These are phyloP conservation scores for Hyles euphorbiae DNA, from an alignment of 1,140 invertebrate genomes.

Conservation along the genomic window DNA sequence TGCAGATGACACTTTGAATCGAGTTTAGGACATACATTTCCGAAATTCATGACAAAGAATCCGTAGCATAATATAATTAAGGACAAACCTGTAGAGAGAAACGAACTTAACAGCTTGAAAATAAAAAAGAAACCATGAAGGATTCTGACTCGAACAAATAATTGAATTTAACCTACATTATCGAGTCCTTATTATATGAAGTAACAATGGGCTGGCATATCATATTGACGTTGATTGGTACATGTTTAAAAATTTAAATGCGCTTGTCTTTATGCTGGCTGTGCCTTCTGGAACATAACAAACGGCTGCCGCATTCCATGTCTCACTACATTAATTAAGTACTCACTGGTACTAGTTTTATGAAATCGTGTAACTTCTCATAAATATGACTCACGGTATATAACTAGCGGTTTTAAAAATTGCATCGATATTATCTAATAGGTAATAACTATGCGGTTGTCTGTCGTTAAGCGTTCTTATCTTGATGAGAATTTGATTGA, in stretches of 20 bases:
- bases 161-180: slow-evolving; percentile 32
- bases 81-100: too few relatives aligned
- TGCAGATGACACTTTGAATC: too few relatives aligned
- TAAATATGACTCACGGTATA: background rate
- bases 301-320: slow-evolving; percentile 62
- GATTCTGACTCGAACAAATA: background rate
- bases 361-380: background rate
- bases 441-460: too few relatives aligned
- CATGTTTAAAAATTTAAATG: slow-evolving; percentile 58
- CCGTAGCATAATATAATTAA: too few relatives aligned
- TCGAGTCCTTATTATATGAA: slow-evolving; percentile 16
- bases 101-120: too few relatives aligned
- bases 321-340: slow-evolving; percentile 37
- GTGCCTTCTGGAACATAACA: slow-evolving; percentile 46
- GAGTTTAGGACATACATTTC: too few relatives aligned
- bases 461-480: too few relatives aligned
- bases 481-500: too few relatives aligned
- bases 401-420: background rate
- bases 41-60: too few relatives aligned
- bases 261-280: slow-evolving; percentile 44
- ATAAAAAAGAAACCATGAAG: too few relatives aligned
- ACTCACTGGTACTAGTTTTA: slow-evolving; percentile 11
- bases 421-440: too few relatives aligned
- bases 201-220: slow-evolving; percentile 21
- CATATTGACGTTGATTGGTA: slow-evolving; percentile 41